A percentile compares a stretch with the other conserved stretches of the same genome.
Conservation (phyloP, 2,113 vertebrate genomes). For the Ophiodon elongatus region DNA sequence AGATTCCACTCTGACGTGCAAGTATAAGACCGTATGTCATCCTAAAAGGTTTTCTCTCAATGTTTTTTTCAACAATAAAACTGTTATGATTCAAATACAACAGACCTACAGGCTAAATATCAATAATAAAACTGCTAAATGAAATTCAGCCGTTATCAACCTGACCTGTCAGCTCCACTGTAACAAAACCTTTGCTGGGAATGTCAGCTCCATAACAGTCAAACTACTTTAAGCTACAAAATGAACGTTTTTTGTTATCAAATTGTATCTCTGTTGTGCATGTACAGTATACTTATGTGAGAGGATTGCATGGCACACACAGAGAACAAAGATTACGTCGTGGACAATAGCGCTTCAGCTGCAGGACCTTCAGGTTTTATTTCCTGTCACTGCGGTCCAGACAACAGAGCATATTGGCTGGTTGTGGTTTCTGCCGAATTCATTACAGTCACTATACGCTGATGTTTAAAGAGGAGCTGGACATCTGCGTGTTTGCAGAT, state of each 20-base stretch:
- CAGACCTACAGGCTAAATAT: not conserved
- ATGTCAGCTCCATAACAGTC: not conserved
- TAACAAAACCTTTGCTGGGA: no score
- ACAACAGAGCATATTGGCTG: not conserved
- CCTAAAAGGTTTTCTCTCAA: not conserved
- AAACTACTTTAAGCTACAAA: not conserved
- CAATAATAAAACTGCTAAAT: not conserved
- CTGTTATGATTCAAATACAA: not conserved
- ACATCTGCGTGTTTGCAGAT: not conserved
- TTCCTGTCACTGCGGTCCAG: not conserved
- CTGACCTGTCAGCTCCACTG: not conserved
- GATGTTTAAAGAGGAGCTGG: not conserved
- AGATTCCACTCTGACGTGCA: not conserved
- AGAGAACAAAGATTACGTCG: not conserved
- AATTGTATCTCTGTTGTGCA: not conserved
- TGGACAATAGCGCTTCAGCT: not conserved
- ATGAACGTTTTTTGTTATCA: not conserved
- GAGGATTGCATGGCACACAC: not conserved
- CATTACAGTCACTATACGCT: not conserved
- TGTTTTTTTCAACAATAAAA: constrained; percentile 5
- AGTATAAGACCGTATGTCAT: not conserved
- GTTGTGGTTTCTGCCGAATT: not conserved
- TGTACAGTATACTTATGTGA: not conserved
- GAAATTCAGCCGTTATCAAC: not conserved
- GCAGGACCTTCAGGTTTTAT: not conserved